Evolutionary conservation across 2,888 invertebrate genomes (phyloP).

Genomic region (Colostygia pectinataria): DNA sequence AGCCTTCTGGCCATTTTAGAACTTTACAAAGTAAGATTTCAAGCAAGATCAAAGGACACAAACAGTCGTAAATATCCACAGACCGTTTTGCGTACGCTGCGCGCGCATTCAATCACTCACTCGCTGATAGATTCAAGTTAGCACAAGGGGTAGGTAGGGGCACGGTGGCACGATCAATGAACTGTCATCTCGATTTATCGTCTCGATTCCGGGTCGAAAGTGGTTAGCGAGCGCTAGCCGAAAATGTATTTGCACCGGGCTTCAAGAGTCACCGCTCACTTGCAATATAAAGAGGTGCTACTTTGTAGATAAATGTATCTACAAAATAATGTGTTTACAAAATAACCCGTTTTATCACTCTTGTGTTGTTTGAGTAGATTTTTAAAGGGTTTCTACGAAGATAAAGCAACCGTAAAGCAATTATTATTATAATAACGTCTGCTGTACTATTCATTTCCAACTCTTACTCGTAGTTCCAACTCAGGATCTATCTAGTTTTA

Average conservation of each 20-base stretch:
- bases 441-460: too few relatives aligned
- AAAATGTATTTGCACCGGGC: conserved; percentile 11
- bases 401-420: neutral
- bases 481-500: too few relatives aligned
- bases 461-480: too few relatives aligned
- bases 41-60: too few relatives aligned
- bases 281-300: neutral
- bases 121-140: conserved; percentile 16
- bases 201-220: conserved; percentile 26
- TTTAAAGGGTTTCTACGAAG: too few relatives aligned
- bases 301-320: neutral
- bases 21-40: too few relatives aligned
- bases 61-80: too few relatives aligned
- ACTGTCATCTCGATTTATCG: conserved; percentile 29
- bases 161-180: conserved; percentile 21
- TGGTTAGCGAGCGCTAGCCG: conserved; percentile 17
- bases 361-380: too few relatives aligned
- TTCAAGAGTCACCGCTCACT: conserved; percentile 1
- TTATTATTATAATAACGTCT: too few relatives aligned
- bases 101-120: conserved; percentile 18
- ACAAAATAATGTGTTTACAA: too few relatives aligned
- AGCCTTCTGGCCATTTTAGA: too few relatives aligned
- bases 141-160: conserved; percentile 3
- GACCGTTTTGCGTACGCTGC: neutral
- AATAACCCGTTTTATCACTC: too few relatives aligned